Evolutionary conservation across 2,888 invertebrate genomes (phyloP).

Genomic region (Emmelina monodactyla): DNA sequence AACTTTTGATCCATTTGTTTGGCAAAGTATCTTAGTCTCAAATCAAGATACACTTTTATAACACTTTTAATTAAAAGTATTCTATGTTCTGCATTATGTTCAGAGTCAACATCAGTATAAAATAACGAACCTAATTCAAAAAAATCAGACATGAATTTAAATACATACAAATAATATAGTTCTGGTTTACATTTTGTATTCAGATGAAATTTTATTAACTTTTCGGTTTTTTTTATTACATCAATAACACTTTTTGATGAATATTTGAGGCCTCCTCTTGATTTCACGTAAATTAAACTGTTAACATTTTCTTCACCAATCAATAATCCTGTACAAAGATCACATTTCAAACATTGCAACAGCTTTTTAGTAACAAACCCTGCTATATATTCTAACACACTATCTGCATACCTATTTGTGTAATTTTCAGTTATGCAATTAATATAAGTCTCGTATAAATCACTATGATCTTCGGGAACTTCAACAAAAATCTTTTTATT

Average conservation of each 20-base stretch:
- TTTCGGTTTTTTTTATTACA: constrained; percentile 3
- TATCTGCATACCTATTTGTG: not conserved
- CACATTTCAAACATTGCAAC: not conserved
- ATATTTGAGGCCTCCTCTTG: constrained; percentile 2
- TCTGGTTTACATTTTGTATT: not conserved
- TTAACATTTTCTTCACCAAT: not conserved
- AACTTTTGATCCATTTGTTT: constrained; percentile 2
- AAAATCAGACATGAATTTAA: constrained; percentile 4
- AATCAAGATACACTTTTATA: constrained; percentile 3
- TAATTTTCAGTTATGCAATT: not conserved
- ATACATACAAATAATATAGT: constrained; percentile 2
- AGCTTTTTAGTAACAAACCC: constrained; percentile 4
- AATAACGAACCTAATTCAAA: not conserved
- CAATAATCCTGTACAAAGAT: not conserved
- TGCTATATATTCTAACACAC: constrained; percentile 2
- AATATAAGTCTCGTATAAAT: constrained; percentile 6
- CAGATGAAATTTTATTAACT: not conserved
- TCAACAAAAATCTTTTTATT: constrained; percentile 6
- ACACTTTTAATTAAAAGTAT: constrained; percentile 3
- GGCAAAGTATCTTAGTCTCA: constrained; percentile 2
- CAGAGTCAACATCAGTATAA: not conserved
- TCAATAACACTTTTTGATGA: not conserved
- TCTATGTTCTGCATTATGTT: not conserved
- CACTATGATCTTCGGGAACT: constrained; percentile 7
- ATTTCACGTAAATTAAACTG: not conserved